Evolutionary conservation across 2,113 vertebrate species (phyloP).

Genomic region (Tenrec ecaudatus): DNA sequence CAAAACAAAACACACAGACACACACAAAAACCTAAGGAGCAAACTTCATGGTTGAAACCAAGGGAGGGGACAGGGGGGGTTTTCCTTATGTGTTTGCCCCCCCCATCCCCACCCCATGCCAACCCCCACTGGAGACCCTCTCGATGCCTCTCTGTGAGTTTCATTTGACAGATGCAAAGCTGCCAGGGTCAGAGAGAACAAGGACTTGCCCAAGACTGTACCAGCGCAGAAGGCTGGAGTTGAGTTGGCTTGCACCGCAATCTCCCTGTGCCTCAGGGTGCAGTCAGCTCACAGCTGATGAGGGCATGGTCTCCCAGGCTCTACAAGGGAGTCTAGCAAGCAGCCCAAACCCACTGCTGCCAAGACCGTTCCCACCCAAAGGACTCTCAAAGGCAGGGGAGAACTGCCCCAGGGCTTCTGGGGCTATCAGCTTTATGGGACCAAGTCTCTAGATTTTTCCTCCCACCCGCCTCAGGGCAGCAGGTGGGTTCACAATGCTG

Average conservation of each 20-base stretch:
- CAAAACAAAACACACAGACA: not conserved
- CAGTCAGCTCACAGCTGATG: too few relatives aligned
- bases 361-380: not conserved
- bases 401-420: not conserved
- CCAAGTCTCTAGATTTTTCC: not conserved
- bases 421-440: not conserved
- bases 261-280: not conserved
- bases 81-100: not conserved
- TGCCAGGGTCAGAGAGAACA: not conserved
- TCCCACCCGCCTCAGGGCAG: not conserved
- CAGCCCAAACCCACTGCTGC: not conserved
- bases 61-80: rapidly evolving
- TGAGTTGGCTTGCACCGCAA: not conserved
- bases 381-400: not conserved
- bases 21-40: not conserved
- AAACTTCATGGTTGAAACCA: rapidly evolving
- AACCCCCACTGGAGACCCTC: not conserved
- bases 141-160: not conserved
- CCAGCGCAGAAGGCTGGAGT: not conserved
- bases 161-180: too few relatives aligned
- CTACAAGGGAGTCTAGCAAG: not conserved
- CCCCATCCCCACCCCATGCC: too few relatives aligned
- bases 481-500: not conserved
- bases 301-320: not conserved
- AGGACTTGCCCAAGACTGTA: too few relatives aligned